Evolutionary conservation across 2,797 vertebrate species (phyloP), one percentile per base, ranked within the genome.

Genomic region (Chelon labrosus): DNA sequence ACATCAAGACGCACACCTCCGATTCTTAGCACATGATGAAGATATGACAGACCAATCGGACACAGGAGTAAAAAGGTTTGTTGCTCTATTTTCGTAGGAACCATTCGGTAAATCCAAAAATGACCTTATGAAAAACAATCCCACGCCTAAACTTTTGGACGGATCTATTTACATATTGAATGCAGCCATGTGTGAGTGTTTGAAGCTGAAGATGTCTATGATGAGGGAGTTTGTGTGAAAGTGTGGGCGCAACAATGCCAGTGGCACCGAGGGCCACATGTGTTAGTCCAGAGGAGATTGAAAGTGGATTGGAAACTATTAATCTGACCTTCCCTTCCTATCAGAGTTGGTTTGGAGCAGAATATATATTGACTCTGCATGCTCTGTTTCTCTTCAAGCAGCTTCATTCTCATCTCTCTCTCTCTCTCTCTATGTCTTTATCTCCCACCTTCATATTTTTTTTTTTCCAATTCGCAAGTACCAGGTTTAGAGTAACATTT

Each of bases 231-330:
- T 0, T n/a, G 73, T 54, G 49, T 58, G 78, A n/a, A 46, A 46
- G 44, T 27, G 10, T 31, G 19, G 17, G 55, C 71, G 61, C n/a
- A 52, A 37, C 56, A 63, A 46, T 25, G 69, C 71, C 76, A 20
- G 69, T 52, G 55, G 73, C 73, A 37, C 53, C 49, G 14, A 19
- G 73, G 71, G 83, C 69, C 82, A 65, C 86, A 86, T 88, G 79
- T 90, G 89, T 84, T 86, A 71, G 64, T 84, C 73, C 74, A 79
- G 47, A 79, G 72, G 76, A 86, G 85, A 90, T 80, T 85, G 83
- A 85, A 85, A 85, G 70, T 70, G 50, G 85, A 90, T 85, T 86
- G 87, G 75, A 88, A 87, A 76, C 87, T 85, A 89, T 90, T 85
- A 84, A 82, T 88, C 83, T 89, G 81, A 79, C 76, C 76, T 69